Evolutionary conservation across 2,797 vertebrate genomes (phyloP).

Genomic region (Falco peregrinus): DNA sequence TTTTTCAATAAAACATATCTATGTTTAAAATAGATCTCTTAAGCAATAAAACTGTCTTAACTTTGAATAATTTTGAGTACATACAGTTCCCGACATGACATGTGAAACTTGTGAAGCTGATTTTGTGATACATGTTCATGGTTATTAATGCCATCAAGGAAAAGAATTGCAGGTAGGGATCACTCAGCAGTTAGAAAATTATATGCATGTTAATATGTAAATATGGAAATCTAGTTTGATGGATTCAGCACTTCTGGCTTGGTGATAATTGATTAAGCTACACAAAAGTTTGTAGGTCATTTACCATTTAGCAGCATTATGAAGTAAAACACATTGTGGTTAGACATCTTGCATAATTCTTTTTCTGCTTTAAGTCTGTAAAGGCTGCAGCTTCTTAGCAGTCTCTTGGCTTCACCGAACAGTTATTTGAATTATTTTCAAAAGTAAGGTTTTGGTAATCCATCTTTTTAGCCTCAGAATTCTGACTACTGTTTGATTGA

Average conservation of each 20-base stretch:
- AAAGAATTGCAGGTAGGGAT: not conserved
- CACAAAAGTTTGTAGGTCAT: not conserved
- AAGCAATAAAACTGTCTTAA: not conserved
- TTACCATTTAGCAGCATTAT: conserved; percentile 21
- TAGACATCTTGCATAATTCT: not conserved
- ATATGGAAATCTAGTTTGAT: conserved; percentile 22
- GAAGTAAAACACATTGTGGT: not conserved
- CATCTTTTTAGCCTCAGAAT: not conserved
- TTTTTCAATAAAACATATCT: not conserved
- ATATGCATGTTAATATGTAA: not conserved
- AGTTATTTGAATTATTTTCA: conserved; percentile 10
- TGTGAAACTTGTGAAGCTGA: not conserved
- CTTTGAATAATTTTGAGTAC: not conserved
- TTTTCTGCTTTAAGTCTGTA: not conserved
- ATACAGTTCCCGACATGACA: not conserved
- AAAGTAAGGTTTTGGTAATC: not conserved
- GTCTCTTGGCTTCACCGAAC: not conserved
- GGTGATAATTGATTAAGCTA: not conserved
- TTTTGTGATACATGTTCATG: not conserved
- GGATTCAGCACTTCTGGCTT: conserved; percentile 20
- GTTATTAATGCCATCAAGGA: not conserved
- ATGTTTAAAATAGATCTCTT: not conserved
- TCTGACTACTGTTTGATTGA: not conserved
- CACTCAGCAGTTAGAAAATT: not conserved
- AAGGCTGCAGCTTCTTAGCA: not conserved